These are phyloP conservation scores for Bellardia bayeri DNA, from an alignment of 2,888 invertebrate species.

Conservation along the genomic window DNA sequence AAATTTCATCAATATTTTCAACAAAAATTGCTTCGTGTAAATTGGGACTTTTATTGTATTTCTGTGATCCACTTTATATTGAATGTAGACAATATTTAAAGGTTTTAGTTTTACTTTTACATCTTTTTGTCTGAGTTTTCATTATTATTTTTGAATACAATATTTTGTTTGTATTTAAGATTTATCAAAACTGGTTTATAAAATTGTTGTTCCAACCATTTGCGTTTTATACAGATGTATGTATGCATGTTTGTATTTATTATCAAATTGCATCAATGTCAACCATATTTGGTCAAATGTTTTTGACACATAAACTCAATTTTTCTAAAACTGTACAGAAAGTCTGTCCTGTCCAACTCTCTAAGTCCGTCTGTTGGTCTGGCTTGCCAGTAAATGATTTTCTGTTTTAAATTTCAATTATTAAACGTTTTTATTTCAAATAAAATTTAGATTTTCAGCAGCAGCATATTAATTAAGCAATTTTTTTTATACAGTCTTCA, in stretches of 20 bases:
- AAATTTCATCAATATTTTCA: too few species aligned
- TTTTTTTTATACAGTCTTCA: conserved; percentile 26
- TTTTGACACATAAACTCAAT: conserved; percentile 73
- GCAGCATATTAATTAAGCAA: conserved; percentile 63
- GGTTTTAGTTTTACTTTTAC: background rate
- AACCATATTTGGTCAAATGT: conserved; percentile 71
- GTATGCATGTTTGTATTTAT: conserved; percentile 12
- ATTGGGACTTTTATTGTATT: background rate
- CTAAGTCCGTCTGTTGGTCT: background rate
- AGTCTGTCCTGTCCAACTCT: conserved; percentile 3
- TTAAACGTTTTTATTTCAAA: conserved; percentile 35
- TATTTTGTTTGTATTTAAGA: conserved; percentile 12
- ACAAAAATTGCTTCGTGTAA: too few species aligned
- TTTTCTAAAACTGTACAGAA: conserved; percentile 47
- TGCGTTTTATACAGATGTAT: conserved; percentile 37
- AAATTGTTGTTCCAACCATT: conserved; percentile 58
- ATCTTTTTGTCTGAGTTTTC: background rate
- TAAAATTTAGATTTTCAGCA: conserved; percentile 18
- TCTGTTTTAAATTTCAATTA: conserved; percentile 44
- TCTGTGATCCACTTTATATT: conserved; percentile 7
- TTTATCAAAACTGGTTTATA: conserved; percentile 58
- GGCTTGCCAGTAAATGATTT: conserved; percentile 25
- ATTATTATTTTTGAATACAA: background rate
- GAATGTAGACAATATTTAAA: background rate
- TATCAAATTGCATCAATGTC: conserved; percentile 68